phyloP scores from a whole-genome alignment of 2,888 invertebrate species.

The Papilio gigon region DNA sequence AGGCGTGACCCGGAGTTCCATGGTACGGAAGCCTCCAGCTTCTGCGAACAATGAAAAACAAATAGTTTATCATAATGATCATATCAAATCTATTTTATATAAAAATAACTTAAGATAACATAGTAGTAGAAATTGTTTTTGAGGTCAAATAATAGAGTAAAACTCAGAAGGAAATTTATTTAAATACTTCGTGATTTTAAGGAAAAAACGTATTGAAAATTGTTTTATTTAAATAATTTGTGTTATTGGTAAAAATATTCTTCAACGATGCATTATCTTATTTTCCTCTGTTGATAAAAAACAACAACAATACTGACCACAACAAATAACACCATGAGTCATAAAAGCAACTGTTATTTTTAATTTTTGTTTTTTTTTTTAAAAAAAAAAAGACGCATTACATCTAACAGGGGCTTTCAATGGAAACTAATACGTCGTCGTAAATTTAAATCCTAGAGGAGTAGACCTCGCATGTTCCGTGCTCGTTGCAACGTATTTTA shows the following conservation, averaged over 20 bases:
- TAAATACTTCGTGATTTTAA: no score
- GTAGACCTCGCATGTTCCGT: conserved; percentile 15
- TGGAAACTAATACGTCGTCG: conserved; percentile 22
- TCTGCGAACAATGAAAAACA: conserved; percentile 67
- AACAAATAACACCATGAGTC: not conserved
- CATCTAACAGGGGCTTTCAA: conserved; percentile 6
- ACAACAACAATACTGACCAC: no score
- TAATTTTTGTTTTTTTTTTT: not conserved
- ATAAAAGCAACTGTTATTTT: not conserved
- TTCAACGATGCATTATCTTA: no score
- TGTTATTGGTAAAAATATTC: no score
- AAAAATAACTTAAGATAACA: not conserved
- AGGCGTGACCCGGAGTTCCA: conserved; percentile 87
- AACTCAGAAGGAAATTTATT: no score
- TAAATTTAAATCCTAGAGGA: conserved; percentile 27
- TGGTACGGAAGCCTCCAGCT: conserved; percentile 86
- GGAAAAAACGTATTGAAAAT: no score
- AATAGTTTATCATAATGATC: not conserved
- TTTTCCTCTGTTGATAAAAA: no score
- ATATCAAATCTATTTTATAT: not conserved
- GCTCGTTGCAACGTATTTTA: conserved; percentile 30
- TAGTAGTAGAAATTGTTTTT: not conserved
- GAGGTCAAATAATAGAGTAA: no score
- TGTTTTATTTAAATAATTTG: no score
- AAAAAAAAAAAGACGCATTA: not conserved